Conservation (phyloP, 2,113 vertebrate species). For the Sinocyclocheilus anophthalmus region DNA sequence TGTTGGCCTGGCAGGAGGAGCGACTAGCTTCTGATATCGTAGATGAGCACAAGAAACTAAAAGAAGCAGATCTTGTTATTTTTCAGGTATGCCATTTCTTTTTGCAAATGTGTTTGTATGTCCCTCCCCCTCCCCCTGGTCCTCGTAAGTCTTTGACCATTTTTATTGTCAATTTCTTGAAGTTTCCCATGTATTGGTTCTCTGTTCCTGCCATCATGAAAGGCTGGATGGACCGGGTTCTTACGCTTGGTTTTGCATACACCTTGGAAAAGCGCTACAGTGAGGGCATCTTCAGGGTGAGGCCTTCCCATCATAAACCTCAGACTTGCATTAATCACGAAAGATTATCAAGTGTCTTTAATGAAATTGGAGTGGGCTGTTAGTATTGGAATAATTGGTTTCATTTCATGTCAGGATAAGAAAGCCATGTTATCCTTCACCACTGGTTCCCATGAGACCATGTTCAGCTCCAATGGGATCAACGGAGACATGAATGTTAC, state of each 20-base stretch:
- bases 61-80: neutral
- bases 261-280: neutral
- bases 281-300: neutral
- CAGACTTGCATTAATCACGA: too few relatives aligned
- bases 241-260: neutral
- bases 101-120: neutral
- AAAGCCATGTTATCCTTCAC: slow-evolving; percentile 83
- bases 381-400: neutral
- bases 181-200: slow-evolving; percentile 10
- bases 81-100: neutral
- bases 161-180: neutral
- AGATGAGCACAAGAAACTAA: neutral
- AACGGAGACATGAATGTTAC: slow-evolving; percentile 83
- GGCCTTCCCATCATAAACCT: neutral
- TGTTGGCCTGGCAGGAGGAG: neutral
- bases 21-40: neutral
- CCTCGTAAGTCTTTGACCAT: neutral
- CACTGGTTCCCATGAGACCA: slow-evolving; percentile 73
- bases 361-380: neutral
- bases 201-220: slow-evolving; percentile 13
- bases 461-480: slow-evolving; percentile 77
- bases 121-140: too few relatives aligned
- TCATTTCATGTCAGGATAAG: slow-evolving; percentile 74
- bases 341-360: neutral
- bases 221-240: neutral